These are phyloP conservation scores for Nomada fabriciana DNA, from an alignment of 2,888 invertebrate species.

Conservation along the genomic window DNA sequence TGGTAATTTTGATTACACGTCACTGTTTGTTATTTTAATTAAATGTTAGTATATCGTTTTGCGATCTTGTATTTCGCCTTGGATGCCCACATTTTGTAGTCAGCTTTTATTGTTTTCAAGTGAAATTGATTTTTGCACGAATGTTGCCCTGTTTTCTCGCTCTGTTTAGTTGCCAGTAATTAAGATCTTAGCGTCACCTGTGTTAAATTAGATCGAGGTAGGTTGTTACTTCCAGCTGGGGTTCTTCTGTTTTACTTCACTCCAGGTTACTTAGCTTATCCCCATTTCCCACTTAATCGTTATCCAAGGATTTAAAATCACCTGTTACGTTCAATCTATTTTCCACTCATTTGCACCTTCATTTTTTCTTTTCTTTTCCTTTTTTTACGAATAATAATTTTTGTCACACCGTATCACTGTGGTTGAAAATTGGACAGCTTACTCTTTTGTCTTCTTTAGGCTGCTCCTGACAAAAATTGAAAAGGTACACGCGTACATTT, in stretches of 20 bases:
- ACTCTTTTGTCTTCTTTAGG: no score
- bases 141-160: neutral
- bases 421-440: no score
- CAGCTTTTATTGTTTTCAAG: no score
- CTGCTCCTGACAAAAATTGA: neutral
- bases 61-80: no score
- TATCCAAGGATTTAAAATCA: neutral
- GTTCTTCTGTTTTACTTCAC: neutral
- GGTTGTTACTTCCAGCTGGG: neutral
- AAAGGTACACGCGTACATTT: neutral
- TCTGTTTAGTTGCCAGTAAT: constrained; percentile 8
- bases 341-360: neutral
- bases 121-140: no score
- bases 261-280: constrained; percentile 3
- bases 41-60: no score
- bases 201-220: constrained; percentile 20
- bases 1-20: no score
- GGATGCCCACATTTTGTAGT: no score
- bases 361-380: no score
- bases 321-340: neutral
- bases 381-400: no score
- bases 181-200: constrained; percentile 21
- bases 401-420: no score
- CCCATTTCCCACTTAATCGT: neutral
- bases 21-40: no score